These are phyloP conservation scores for Hypsibius dujardini DNA, from an alignment of 1,140 invertebrate species.

Conservation along the genomic window DNA sequence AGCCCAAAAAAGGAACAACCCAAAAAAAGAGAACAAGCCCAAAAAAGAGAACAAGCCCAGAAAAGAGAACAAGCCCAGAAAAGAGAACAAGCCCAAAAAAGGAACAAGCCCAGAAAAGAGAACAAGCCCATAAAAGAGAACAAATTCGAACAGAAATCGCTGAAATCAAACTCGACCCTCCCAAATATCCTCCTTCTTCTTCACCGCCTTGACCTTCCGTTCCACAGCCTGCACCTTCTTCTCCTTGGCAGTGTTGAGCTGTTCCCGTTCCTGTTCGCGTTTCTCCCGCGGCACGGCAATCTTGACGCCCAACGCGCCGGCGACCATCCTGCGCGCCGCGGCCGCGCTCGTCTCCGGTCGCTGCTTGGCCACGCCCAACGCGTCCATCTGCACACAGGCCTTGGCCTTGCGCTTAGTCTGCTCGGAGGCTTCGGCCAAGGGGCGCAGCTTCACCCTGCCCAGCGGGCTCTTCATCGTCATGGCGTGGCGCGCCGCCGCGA, in stretches of 20 bases:
- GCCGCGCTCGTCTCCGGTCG: constrained; percentile 66
- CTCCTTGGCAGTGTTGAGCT: constrained; percentile 51
- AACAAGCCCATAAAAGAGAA: too few relatives aligned
- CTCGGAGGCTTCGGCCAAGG: constrained; percentile 54
- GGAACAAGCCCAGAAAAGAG: too few relatives aligned
- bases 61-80: too few relatives aligned
- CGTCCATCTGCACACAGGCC: constrained; percentile 41
- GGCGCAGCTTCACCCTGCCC: constrained; percentile 47
- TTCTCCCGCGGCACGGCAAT: constrained; percentile 55
- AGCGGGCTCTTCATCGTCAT: neutral
- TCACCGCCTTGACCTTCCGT: constrained; percentile 44
- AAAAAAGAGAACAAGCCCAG: too few relatives aligned
- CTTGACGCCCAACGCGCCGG: constrained; percentile 60
- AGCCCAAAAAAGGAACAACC: too few relatives aligned
- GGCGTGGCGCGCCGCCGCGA: constrained; percentile 41
- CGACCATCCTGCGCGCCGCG: constrained; percentile 59
- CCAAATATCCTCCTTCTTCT: constrained; percentile 50
- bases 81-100: too few relatives aligned
- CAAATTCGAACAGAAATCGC: too few relatives aligned
- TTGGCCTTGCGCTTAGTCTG: constrained; percentile 61
- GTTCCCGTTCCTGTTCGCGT: constrained; percentile 53
- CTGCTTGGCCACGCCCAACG: constrained; percentile 37
- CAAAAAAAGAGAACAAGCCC: too few relatives aligned
- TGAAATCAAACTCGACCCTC: constrained; percentile 36
- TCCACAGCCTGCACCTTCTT: constrained; percentile 36